These are phyloP conservation scores for Ophraella communa DNA, from an alignment of 2,888 invertebrate genomes.

Conservation along the genomic window DNA sequence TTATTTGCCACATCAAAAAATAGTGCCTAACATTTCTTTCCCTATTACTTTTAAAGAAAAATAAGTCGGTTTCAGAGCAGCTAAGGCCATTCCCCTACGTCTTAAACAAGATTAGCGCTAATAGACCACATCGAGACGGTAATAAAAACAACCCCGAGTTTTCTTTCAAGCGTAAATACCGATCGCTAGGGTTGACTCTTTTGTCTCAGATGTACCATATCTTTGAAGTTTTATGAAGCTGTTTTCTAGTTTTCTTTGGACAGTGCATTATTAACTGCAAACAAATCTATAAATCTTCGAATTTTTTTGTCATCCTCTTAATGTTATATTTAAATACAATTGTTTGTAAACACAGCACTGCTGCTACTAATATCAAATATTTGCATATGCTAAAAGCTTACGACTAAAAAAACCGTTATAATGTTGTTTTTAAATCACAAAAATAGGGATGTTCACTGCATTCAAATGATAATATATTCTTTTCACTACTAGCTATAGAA, in stretches of 20 bases:
- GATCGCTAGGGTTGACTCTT: conserved; percentile 29
- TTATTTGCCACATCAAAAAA: not conserved
- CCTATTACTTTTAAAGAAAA: not conserved
- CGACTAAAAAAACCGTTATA: no score
- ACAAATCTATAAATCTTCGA: not conserved
- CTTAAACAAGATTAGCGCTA: conserved; percentile 35
- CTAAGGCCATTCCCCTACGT: not conserved
- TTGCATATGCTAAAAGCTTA: no score
- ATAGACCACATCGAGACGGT: conserved; percentile 34
- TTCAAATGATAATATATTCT: no score
- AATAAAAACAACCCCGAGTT: conserved; percentile 36
- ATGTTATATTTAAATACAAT: no score
- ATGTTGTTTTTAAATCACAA: no score
- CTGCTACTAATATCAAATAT: no score
- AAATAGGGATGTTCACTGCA: no score
- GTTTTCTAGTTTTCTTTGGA: conserved; percentile 1
- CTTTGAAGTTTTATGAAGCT: conserved; percentile 6
- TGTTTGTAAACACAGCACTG: no score
- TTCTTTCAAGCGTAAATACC: conserved; percentile 27
- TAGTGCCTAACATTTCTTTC: not conserved
- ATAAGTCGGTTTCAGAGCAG: not conserved
- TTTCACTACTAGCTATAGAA: no score
- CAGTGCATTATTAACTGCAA: not conserved
- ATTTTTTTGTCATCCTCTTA: no score
- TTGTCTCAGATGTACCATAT: conserved; percentile 4